Base-by-base conservation (phyloP, 2,797 vertebrate species). In the Podarcis siculus region DNA sequence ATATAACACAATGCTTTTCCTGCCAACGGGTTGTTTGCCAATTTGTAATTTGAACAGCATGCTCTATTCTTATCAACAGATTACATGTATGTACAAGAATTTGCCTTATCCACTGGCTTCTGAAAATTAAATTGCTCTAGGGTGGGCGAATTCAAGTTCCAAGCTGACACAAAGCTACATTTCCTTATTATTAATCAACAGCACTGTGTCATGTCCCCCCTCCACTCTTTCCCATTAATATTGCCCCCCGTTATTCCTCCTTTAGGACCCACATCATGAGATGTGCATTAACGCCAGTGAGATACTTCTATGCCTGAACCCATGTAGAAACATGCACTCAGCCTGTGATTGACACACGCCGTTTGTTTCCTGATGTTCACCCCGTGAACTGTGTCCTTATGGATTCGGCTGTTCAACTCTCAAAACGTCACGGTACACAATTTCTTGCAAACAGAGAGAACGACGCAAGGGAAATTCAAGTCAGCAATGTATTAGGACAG, bases 401-500 rank as follows among this genome's bases (percentile, higher is more conserved):
- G 27, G 5, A 83, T 15, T 37, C 49, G 35, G 39, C 35, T 30
- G n/a, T 55, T 85, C 67, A 58, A 58, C 61, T 49, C 58, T 25
- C 79, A 86, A 67, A 27, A 55, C 27, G 45, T 95, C 32, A 66
- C 32, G 78, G 49, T 82, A 35, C 87, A 91, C 37, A 89, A 85
- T 80, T 35, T 91, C 21, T 39, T 86, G 87, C 37, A 92, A 55
- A 79, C 7, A 78, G 39, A 42, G 94, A 85, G 76, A 67, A 23
- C 88, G 83, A 83, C 79, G 35, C 67, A 82, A 73, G 85, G 76
- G 81, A 1, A 66, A 87, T 5, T 88, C 90, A 93, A 89, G 17
- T 35, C 83, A 94, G 89, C n/a, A 91, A 42, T 0, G 84, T 3
- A 92, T 89, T 87, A 89, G 72, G 13, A 55, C 49, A 55, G 49